A percentile compares a stretch with the other conserved stretches of the same genome.
Evolutionary conservation across 2,888 invertebrate species (phyloP).

Genomic region (Dasypogon diadema): DNA sequence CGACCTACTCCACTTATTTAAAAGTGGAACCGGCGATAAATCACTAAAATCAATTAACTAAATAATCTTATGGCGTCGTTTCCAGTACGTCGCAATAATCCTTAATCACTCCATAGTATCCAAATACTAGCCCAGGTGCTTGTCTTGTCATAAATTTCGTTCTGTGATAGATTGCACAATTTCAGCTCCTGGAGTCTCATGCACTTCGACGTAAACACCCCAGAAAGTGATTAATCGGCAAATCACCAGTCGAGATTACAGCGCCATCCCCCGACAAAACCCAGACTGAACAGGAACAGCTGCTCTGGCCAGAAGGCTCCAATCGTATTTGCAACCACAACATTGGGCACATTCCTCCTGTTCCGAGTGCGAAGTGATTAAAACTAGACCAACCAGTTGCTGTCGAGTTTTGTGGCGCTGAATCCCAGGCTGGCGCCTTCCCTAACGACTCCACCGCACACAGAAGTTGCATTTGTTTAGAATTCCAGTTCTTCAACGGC

Average conservation of each 20-base stretch:
- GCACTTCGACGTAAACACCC: neutral
- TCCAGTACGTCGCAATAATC: too few relatives aligned
- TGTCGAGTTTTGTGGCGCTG: neutral
- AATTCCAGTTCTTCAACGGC: neutral
- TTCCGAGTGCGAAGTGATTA: neutral
- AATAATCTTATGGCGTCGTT: too few relatives aligned
- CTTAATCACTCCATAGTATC: neutral
- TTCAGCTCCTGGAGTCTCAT: neutral
- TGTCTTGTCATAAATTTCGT: neutral
- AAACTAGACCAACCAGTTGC: neutral
- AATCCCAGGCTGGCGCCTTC: neutral
- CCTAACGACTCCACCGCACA: neutral
- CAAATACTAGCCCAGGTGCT: neutral
- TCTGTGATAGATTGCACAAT: neutral
- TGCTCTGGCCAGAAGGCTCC: too few relatives aligned
- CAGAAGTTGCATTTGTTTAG: neutral
- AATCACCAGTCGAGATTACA: neutral
- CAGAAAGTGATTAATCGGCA: neutral
- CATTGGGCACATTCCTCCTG: neutral
- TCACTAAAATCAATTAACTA: too few relatives aligned
- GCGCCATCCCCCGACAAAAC: neutral
- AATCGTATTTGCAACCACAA: too few relatives aligned
- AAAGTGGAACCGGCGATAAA: too few relatives aligned
- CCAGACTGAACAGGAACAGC: neutral
- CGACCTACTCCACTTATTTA: too few relatives aligned